These are phyloP conservation scores for human DNA, from an alignment of 2,113 vertebrate species.

Conservation along the genomic window GRCh38 chr7:24285001-24285500, in stretches of 20 bases:
- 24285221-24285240: slow-evolving; percentile 76
- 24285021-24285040: neutral
- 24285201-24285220: neutral
- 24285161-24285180: neutral
- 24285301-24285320: slow-evolving; percentile 93
- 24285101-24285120: neutral
- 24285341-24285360: slow-evolving; percentile 95
- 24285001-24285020: neutral
- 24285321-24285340: slow-evolving; percentile 96
- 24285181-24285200: neutral
- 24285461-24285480: fast-evolving
- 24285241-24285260: slow-evolving; percentile 91
- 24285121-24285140: fast-evolving
- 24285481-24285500: no score
- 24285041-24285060: neutral
- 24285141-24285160: no score
- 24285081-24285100: neutral
- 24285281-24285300: slow-evolving; percentile 91
- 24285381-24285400: slow-evolving; percentile 97
- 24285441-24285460: fast-evolving
- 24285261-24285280: slow-evolving; percentile 90
- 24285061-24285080: fast-evolving
- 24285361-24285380: slow-evolving; percentile 97
- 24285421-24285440: slow-evolving; percentile 92
- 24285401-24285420: slow-evolving; percentile 99